These are phyloP conservation scores for Hippocampus comes DNA, from an alignment of 2,113 vertebrate species.

Conservation along the genomic window DNA sequence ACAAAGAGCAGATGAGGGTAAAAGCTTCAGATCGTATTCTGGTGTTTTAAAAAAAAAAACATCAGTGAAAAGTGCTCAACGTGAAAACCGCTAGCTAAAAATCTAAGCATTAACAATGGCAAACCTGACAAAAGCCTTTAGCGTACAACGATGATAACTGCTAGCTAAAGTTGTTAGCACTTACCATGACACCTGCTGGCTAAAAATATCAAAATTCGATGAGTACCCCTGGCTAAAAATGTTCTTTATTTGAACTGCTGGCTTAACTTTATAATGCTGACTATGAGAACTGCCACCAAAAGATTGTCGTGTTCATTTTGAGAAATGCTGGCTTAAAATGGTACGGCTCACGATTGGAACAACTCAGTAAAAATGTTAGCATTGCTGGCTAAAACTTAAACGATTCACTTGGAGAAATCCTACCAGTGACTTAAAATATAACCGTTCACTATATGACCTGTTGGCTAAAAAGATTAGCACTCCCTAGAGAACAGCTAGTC, in stretches of 20 bases:
- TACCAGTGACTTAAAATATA: neutral
- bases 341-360: neutral
- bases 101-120: neutral
- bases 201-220: too few species aligned
- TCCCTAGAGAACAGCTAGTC: too few species aligned
- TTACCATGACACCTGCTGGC: neutral
- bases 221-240: too few species aligned
- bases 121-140: neutral
- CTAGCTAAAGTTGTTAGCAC: neutral
- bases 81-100: neutral
- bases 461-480: neutral
- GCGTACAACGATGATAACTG: neutral
- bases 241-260: too few species aligned
- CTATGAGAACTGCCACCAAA: neutral
- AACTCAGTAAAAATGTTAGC: too few species aligned
- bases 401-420: neutral
- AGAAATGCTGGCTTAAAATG: neutral
- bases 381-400: too few species aligned
- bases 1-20: conserved; percentile 4
- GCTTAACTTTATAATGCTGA: too few species aligned
- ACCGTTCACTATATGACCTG: neutral
- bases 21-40: conserved; percentile 7
- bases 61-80: neutral
- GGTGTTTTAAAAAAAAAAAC: neutral
- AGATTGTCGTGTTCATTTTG: neutral